Base-by-base conservation (phyloP, 2,113 vertebrate genomes). In the Salminus brasiliensis region DNA sequence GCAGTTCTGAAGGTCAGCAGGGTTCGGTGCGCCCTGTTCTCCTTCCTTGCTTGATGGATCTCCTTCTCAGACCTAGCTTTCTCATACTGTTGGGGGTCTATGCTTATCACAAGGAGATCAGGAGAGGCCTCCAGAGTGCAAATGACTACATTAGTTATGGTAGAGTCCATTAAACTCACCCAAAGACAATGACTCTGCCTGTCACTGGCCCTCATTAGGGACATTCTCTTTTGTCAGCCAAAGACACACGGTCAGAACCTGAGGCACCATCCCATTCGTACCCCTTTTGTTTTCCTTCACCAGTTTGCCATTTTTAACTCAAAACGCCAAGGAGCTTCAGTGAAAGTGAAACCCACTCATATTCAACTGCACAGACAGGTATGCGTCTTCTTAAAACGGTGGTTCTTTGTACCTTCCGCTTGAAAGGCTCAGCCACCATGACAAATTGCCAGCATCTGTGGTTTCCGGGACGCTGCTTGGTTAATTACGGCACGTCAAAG, bases 401-500 rank as follows among this genome's bases (percentile, higher is more conserved):
- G 23, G 7, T 55, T 67, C 62, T 55, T 30, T 76, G 34, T 53
- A 68, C 63, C 13, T 23, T 13, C 23, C 29, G 32, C 66, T 67
- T 36, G 43, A 25, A 8, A 36, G 49, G 11, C 36, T 73, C 69
- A 79, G 68, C 27, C 30, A 53, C 62, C 43, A 21, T 60, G 45
- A 57, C n/a, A 53, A 69, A 79, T 76, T 79, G 41, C 52, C 5
- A 23, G 49, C 82, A 57, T 77, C 76, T 25, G 1, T 66, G 39
- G 52, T 59, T 83, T 80, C 74, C 81, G 52, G 62, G 68, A 55
- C 72, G 57, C 52, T 29, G 68, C 78, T 72, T 83, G 77, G 80
- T 82, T 88, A 86, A 89, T 90, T 88, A 84, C 34, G 76, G 60
- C 49, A 41, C 53, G 79, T 81, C 82, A 83, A 81, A 49, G 67